A percentile compares a stretch with the other conserved stretches of the same genome.
Evolutionary conservation across 2,113 vertebrate species (phyloP).

Genomic region (Albula glossodonta): DNA sequence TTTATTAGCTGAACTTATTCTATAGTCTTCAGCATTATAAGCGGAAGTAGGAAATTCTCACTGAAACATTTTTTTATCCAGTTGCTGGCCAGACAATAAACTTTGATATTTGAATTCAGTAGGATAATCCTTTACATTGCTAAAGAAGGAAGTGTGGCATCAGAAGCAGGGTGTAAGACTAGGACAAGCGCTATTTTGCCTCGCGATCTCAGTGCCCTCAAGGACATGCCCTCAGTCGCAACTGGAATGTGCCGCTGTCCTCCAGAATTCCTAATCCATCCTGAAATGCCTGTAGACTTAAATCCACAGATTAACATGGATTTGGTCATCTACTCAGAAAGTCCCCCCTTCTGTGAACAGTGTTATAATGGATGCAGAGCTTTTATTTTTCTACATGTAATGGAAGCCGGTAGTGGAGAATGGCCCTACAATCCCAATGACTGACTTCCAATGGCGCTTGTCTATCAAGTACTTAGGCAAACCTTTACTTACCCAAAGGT

Average conservation of each 20-base stretch:
- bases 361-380: too few relatives aligned
- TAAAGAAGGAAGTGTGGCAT: neutral
- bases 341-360: neutral
- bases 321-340: neutral
- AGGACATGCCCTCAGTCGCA: neutral
- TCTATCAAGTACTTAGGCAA: too few relatives aligned
- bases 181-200: neutral
- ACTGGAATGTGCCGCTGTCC: neutral
- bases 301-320: slow-evolving; percentile 17
- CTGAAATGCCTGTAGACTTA: slow-evolving; percentile 5
- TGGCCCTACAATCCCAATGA: neutral
- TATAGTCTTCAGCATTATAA: neutral
- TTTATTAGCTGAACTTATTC: neutral
- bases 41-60: neutral
- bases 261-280: neutral
- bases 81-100: neutral
- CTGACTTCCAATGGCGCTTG: too few relatives aligned
- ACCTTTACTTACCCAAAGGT: too few relatives aligned
- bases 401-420: neutral
- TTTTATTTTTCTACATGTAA: neutral
- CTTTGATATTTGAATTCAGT: neutral
- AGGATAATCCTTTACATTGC: neutral
- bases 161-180: neutral
- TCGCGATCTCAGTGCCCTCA: neutral
- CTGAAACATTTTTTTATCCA: neutral